Conservation (phyloP, 2,113 vertebrate species). For the Centrocercus urophasianus region DNA sequence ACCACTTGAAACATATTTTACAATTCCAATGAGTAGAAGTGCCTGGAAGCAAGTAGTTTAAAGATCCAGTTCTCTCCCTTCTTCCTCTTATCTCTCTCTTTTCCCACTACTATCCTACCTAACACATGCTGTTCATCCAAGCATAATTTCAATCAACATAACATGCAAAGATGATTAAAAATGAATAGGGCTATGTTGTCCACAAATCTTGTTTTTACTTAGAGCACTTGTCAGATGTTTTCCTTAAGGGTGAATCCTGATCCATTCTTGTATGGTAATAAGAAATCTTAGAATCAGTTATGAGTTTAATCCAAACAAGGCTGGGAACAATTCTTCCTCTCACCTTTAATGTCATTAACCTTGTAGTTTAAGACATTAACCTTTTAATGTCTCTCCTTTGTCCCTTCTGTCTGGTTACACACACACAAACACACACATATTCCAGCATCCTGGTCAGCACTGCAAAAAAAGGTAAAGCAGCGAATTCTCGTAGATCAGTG, state of each 20-base stretch:
- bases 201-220: not conserved
- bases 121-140: not conserved
- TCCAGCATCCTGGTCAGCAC: not conserved
- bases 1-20: not conserved
- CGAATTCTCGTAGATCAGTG: not conserved
- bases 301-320: not conserved
- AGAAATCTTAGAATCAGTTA: not conserved
- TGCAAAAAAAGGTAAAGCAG: not conserved
- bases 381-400: not conserved
- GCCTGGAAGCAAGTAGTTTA: not conserved
- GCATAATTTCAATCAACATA: not conserved
- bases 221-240: not conserved
- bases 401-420: not conserved
- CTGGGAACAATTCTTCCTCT: not conserved
- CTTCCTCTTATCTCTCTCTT: not conserved
- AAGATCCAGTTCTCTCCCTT: not conserved
- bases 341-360: no score
- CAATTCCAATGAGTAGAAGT: not conserved
- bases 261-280: not conserved
- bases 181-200: not conserved
- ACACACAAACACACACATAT: not conserved
- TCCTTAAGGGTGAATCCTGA: not conserved
- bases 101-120: not conserved
- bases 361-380: no score
- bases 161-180: conserved; percentile 7